phyloP scores from a whole-genome alignment of 2,797 vertebrate genomes.

The Eleutherodactylus coqui region DNA sequence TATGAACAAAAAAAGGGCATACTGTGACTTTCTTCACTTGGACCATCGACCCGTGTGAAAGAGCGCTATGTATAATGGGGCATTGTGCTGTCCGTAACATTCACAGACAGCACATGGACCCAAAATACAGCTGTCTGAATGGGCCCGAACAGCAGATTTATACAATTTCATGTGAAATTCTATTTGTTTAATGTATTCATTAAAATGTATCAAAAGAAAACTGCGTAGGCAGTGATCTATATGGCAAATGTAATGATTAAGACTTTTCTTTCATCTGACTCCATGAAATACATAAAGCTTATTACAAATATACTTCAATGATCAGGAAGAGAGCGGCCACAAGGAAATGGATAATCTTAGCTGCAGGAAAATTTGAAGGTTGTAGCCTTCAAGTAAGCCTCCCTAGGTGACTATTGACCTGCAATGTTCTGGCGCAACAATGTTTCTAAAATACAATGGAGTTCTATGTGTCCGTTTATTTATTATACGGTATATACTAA shows the following conservation, averaged over 20 bases:
- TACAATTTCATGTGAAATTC: not conserved
- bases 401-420: not conserved
- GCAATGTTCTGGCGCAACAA: not conserved
- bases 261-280: not conserved
- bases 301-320: not conserved
- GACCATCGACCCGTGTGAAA: too few species aligned
- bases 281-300: not conserved
- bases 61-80: too few species aligned
- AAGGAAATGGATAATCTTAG: not conserved
- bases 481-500: not conserved
- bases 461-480: not conserved
- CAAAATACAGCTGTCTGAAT: too few species aligned
- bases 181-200: not conserved
- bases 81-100: too few species aligned
- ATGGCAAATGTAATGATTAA: not conserved
- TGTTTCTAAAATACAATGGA: not conserved
- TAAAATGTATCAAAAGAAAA: not conserved
- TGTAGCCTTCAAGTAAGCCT: not conserved
- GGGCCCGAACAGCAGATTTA: not conserved
- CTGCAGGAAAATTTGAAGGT: slow-evolving; percentile 15
- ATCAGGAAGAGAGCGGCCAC: not conserved
- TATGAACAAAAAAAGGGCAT: too few species aligned
- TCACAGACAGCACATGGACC: too few species aligned
- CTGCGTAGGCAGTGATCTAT: not conserved
- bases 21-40: too few species aligned